These are phyloP conservation scores for Drosophila demipolita DNA, from an alignment of 2,888 invertebrate species.

Conservation along the genomic window DNA sequence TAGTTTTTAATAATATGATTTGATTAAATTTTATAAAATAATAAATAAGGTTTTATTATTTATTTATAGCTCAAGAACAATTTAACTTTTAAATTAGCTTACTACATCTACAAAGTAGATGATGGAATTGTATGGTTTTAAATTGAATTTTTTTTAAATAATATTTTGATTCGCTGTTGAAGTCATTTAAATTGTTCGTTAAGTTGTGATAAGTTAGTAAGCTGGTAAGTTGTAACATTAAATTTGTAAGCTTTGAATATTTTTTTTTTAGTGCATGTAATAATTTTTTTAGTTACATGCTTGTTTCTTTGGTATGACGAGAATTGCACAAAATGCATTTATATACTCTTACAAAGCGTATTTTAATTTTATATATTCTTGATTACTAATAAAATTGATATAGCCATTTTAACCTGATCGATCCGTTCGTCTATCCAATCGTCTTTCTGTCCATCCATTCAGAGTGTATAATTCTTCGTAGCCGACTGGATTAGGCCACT, in stretches of 20 bases:
- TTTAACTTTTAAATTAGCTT: not conserved
- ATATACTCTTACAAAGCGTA: rapidly evolving
- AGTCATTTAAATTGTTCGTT: too few species aligned
- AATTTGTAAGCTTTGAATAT: too few species aligned
- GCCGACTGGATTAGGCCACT: too few species aligned
- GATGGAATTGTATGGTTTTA: not conserved
- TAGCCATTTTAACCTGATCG: not conserved
- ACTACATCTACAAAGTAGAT: not conserved
- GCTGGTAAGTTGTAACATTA: too few species aligned
- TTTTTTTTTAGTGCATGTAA: not conserved
- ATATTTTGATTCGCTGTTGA: too few species aligned
- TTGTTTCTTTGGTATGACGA: too few species aligned
- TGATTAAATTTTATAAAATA: not conserved
- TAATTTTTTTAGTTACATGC: not conserved
- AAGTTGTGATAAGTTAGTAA: too few species aligned
- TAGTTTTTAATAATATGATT: not conserved
- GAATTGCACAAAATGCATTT: not conserved
- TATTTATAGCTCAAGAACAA: not conserved
- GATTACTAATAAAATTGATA: not conserved
- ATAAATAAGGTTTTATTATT: not conserved
- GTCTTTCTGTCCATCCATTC: not conserved
- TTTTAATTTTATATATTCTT: not conserved
- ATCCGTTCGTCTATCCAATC: too few species aligned
- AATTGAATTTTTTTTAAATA: not conserved
- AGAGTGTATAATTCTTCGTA: not conserved